Conservation (phyloP, 1,140 invertebrate genomes). For the Cryptotermes secundus region DNA sequence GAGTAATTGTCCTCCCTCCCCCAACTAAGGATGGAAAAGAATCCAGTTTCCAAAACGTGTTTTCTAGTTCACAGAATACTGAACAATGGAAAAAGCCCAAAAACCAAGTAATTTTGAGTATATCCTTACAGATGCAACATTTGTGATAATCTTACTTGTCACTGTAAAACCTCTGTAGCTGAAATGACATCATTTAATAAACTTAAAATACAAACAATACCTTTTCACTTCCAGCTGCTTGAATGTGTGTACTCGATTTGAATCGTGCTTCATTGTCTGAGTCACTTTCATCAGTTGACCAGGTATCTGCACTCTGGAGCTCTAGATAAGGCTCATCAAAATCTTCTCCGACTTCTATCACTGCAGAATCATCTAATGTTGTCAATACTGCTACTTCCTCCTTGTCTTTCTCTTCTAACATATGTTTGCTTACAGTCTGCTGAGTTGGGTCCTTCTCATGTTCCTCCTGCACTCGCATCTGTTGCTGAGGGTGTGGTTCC, state of each 20-base stretch:
- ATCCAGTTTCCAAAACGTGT: too few relatives aligned
- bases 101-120: too few relatives aligned
- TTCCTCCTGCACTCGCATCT: not conserved
- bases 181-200: too few relatives aligned
- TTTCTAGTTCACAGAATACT: too few relatives aligned
- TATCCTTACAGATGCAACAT: too few relatives aligned
- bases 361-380: not conserved
- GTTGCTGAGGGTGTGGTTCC: not conserved
- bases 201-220: not conserved
- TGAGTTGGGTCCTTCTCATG: not conserved
- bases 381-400: not conserved
- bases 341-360: not conserved
- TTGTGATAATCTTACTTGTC: too few relatives aligned
- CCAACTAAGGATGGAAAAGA: too few relatives aligned
- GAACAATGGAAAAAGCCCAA: too few relatives aligned
- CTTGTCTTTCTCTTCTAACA: not conserved
- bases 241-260: not conserved
- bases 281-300: slow-evolving; percentile 23
- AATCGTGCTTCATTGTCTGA: slow-evolving; percentile 24
- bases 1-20: too few relatives aligned
- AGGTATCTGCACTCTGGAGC: slow-evolving; percentile 17
- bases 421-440: not conserved
- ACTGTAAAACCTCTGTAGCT: too few relatives aligned
- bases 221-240: not conserved
- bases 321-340: slow-evolving; percentile 27